Evolutionary conservation across 2,797 vertebrate genomes (phyloP), one percentile per base, ranked within the genome.

Genomic region (Aythya fuligula): DNA sequence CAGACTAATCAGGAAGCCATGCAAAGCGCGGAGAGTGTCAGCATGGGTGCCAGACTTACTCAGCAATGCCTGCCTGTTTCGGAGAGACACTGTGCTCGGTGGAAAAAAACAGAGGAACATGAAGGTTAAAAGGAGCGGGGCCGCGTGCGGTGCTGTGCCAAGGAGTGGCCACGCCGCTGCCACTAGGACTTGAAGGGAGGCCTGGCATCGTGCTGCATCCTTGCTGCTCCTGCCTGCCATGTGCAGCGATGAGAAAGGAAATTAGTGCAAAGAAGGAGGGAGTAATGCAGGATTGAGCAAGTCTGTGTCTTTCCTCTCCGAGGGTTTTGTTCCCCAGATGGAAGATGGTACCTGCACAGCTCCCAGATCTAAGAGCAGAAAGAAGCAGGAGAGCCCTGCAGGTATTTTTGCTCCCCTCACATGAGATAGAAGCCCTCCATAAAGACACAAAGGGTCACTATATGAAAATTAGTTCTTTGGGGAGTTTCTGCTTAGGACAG

Each of bases 1-100:
- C 94, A 97, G 89, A 97, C 80, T 96, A 96, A 96, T 97, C 34
- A n/a, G 93, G 95, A 89, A 97, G 91, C 88, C 95, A 96, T 16
- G 22, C 95, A 64, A 95, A 90, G 90, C 57, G 1, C 15, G 6
- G 86, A 93, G 80, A 53, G 36, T 93, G 77, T 93, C 96, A 92
- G 94, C 92, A 95, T 94, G 85, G 93, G 96, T 97, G 92, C 96
- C 79, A 96, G 84, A 77, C 95, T 96, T 70, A 75, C 93, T 97
- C 76, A 94, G 92, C 90, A 86, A 38, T 96, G 93, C 95, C 70
- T 96, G 95, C 79, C 81, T 90, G 32, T 90, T 83, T 95, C 16
- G 15, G 83, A 87, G 92, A 90, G 90, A 90, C 83, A 73, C 49
- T 66, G 58, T 47, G 71, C 16, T 82, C 69, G 72, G 61, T 64